Conservation (phyloP, 2,797 vertebrate species). For the Parambassis ranga region DNA sequence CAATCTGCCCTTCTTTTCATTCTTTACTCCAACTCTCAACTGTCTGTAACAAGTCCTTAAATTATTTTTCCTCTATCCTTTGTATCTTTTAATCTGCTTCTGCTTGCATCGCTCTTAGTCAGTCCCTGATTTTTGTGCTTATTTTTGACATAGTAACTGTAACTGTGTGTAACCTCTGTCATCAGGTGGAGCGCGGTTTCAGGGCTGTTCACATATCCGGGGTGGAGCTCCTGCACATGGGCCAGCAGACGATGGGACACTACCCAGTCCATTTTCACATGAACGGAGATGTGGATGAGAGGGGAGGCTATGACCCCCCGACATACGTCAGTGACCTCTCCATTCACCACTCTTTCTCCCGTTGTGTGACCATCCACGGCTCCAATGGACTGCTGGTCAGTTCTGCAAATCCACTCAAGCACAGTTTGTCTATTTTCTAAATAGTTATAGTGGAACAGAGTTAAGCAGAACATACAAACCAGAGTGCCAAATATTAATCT, state of each 20-base stretch:
- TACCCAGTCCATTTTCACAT: slow-evolving; percentile 97
- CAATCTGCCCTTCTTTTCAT: not conserved
- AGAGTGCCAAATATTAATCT: too few species aligned
- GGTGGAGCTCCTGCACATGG: slow-evolving; percentile 91
- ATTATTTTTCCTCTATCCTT: not conserved
- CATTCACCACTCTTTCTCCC: slow-evolving; percentile 91
- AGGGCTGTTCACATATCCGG: slow-evolving; percentile 89
- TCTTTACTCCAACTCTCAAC: not conserved
- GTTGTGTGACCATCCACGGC: slow-evolving; percentile 86
- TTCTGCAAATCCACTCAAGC: too few species aligned
- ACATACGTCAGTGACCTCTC: slow-evolving; percentile 86
- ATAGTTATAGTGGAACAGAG: too few species aligned
- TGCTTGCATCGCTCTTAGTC: not conserved
- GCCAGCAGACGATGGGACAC: slow-evolving; percentile 95
- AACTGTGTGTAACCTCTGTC: not conserved
- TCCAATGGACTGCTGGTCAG: slow-evolving; percentile 95
- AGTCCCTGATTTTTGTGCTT: not conserved
- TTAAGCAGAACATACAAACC: too few species aligned
- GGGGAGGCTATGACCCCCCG: slow-evolving; percentile 88
- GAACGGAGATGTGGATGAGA: slow-evolving; percentile 90
- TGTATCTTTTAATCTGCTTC: not conserved
- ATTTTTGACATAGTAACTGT: not conserved
- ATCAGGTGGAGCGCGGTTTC: slow-evolving; percentile 89
- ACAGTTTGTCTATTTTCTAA: too few species aligned
- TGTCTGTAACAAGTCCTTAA: not conserved